Evolutionary conservation across 2,113 vertebrate genomes (phyloP), one percentile per base, ranked within the genome.

Genomic region (Chlamydotis undulata): DNA sequence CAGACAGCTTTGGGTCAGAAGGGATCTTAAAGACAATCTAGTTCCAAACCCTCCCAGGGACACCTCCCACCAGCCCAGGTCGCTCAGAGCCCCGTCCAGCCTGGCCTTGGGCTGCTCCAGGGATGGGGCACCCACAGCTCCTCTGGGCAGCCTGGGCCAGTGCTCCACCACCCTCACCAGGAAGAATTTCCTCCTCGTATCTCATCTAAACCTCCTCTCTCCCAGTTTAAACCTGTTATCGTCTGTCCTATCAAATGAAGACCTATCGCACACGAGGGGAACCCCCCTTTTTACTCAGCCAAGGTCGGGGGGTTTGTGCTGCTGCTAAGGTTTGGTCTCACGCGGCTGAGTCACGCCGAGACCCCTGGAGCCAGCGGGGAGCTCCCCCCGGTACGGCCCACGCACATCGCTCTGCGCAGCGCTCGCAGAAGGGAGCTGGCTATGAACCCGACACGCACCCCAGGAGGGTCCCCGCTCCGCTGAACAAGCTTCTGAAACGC

Each of bases 111-210:
- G 28, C 35, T 22, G 3, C 25, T 35, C 35, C 73, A 57, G n/a
- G 49, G 41, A 77, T 17, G 80, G 24, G 5, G 35, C 29, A 57
- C 4, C 65, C 57, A 23, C 35, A 37, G 1, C 60, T 28, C 8
- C 83, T n/a, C n/a, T 33, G 70, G 70, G 22, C 70, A 64, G 21
- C 52, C 33, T 21, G 19, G 4, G 6, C 56, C 75, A 55, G 65
- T 1, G 37, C 1, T n/a, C 23, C 73, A 9, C 17, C 50, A 19
- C 9, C 29, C 41, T 49, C 31, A 12, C 1, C 1, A 4, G 7
- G 5, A 63, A 37, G 12, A 21, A 8, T 1, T 10, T 45, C 31
- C 28, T 37, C 43, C 31, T n/a, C 0, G 24, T 2, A 37, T 5
- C 65, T 43, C 8, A 33, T 6, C 37, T 39, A 19, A 16, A 47